These are phyloP conservation scores for Mormyrus hasselquistii DNA, from an alignment of 2,797 vertebrate genomes.

Conservation along the genomic window DNA sequence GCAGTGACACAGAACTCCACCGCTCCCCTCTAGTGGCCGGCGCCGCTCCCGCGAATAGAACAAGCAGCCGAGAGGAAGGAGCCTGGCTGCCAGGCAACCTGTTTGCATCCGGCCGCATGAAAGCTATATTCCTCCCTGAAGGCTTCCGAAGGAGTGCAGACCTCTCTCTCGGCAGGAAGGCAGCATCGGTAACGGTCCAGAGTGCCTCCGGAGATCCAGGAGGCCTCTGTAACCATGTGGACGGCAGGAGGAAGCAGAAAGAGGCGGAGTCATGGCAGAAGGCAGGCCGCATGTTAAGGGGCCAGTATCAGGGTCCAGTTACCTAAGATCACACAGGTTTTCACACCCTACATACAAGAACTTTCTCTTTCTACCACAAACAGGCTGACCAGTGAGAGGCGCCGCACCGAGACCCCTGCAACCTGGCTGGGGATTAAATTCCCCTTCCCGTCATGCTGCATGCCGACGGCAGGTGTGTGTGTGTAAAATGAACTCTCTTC, in stretches of 20 bases:
- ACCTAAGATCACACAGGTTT: neutral
- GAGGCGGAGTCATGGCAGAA: neutral
- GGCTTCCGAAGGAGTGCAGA: neutral
- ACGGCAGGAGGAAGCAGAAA: neutral
- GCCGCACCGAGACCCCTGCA: neutral
- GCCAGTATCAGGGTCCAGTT: neutral
- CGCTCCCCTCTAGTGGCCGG: neutral
- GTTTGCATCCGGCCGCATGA: neutral
- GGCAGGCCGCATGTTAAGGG: neutral
- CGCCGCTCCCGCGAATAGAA: neutral
- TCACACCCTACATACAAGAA: neutral
- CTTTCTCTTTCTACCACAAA: neutral
- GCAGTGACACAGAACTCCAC: neutral
- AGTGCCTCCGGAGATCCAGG: neutral
- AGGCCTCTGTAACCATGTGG: neutral
- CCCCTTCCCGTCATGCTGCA: conserved; percentile 4
- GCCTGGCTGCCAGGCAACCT: neutral
- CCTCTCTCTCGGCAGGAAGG: neutral
- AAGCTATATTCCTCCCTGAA: neutral
- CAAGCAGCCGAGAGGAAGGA: neutral
- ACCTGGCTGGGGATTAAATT: conserved; percentile 4
- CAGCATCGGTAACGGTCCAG: neutral
- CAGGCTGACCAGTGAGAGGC: neutral
- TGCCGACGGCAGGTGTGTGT: conserved; percentile 9
- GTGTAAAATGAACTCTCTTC: conserved; percentile 19